These are phyloP conservation scores for Lophotis ruficrista DNA, from an alignment of 2,113 vertebrate species.

Conservation along the genomic window DNA sequence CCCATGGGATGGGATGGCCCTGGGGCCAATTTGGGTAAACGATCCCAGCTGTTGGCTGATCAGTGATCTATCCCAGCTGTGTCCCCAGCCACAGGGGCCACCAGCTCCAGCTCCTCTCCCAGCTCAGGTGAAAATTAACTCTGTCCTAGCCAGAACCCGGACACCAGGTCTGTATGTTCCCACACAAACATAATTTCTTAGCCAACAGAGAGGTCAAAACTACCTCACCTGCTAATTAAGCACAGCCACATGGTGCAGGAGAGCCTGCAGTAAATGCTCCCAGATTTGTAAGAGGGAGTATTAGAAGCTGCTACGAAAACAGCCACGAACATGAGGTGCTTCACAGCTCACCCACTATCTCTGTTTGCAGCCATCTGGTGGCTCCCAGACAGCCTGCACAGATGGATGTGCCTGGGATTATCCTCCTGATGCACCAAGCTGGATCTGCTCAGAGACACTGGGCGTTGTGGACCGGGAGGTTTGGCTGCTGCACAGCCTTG, in stretches of 20 bases:
- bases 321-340: rapidly evolving
- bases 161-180: not conserved
- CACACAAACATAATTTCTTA: not conserved
- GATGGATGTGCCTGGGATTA: not conserved
- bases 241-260: not conserved
- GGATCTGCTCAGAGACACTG: not conserved
- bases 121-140: too few species aligned
- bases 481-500: not conserved
- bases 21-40: too few species aligned
- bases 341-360: not conserved
- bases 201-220: not conserved
- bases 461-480: not conserved
- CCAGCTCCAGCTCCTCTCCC: too few species aligned
- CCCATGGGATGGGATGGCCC: too few species aligned
- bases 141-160: too few species aligned
- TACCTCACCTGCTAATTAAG: not conserved
- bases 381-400: not conserved
- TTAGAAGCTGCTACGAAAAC: not conserved
- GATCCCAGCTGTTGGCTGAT: too few species aligned
- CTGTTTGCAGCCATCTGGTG: not conserved
- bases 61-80: too few species aligned
- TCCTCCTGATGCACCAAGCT: not conserved
- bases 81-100: too few species aligned
- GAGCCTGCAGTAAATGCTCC: not conserved
- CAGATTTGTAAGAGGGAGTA: not conserved